Conservation (phyloP, 92 coral and sea anemone genomes). For the Nematostella vectensis region DNA sequence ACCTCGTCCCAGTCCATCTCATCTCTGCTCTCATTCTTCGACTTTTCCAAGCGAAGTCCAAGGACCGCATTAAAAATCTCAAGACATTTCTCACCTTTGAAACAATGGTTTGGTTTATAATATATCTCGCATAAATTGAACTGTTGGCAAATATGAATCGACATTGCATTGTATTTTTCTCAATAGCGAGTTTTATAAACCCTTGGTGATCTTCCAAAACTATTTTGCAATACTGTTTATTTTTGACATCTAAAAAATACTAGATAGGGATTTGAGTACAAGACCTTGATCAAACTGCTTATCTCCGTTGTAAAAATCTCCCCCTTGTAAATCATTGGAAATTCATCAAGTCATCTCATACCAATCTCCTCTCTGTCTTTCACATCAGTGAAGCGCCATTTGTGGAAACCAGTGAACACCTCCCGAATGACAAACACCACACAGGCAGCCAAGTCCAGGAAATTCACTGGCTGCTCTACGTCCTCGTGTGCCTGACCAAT, state of each 20-base stretch:
- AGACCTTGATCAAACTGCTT: too few relatives aligned
- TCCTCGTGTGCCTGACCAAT: constrained; percentile 49
- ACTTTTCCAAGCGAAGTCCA: constrained; percentile 53
- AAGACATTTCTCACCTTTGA: constrained; percentile 64
- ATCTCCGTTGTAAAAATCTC: too few relatives aligned
- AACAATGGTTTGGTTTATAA: not conserved
- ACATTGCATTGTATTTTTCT: too few relatives aligned
- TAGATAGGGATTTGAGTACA: too few relatives aligned
- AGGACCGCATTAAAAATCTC: constrained; percentile 78
- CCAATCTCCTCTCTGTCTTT: constrained; percentile 91
- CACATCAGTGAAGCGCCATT: constrained; percentile 71
- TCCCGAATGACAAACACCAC: constrained; percentile 80
- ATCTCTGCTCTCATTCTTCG: constrained; percentile 8
- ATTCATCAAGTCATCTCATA: too few relatives aligned
- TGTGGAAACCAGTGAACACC: constrained; percentile 83
- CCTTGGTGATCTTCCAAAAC: too few relatives aligned
- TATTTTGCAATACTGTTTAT: too few relatives aligned
- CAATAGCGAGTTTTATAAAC: too few relatives aligned
- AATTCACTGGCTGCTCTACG: constrained; percentile 48
- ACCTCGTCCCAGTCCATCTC: constrained; percentile 36
- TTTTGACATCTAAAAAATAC: too few relatives aligned
- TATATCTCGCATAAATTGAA: too few relatives aligned
- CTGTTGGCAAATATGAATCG: too few relatives aligned
- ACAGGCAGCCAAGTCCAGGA: constrained; percentile 80
- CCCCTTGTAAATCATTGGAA: too few relatives aligned